Conservation (phyloP, 2,888 invertebrate genomes). For the Sepiola atlantica region DNA sequence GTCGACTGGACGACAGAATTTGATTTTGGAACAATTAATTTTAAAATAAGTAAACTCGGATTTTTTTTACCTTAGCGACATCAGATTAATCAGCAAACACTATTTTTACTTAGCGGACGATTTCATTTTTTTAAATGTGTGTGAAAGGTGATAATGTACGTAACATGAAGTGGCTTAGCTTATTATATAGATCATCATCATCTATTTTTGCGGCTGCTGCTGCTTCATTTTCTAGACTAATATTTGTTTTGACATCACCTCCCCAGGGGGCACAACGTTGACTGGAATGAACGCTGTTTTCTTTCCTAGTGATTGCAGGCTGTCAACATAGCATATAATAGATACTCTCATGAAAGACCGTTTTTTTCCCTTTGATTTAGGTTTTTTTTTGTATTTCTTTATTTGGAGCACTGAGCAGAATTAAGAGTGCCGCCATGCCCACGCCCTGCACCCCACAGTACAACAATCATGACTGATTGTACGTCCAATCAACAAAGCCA, state of each 20-base stretch:
- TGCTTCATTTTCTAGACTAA: neutral
- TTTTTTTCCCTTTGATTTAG: neutral
- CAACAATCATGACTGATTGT: neutral
- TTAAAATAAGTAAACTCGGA: too few relatives aligned
- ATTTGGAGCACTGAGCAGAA: neutral
- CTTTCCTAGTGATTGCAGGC: slow-evolving; percentile 18
- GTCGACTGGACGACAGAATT: too few relatives aligned
- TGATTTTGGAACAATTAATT: too few relatives aligned
- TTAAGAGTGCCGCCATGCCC: neutral
- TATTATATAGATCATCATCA: too few relatives aligned
- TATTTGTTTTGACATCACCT: neutral
- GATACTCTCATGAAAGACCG: neutral
- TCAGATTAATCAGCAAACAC: too few relatives aligned
- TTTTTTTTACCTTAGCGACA: too few relatives aligned
- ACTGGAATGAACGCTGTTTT: neutral
- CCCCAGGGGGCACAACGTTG: slow-evolving; percentile 20
- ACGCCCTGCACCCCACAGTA: neutral
- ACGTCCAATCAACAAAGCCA: neutral
- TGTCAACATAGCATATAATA: neutral
- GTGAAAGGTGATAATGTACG: too few relatives aligned
- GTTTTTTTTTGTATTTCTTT: too few relatives aligned
- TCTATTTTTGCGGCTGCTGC: too few relatives aligned
- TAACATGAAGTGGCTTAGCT: too few relatives aligned
- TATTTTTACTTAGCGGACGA: too few relatives aligned
- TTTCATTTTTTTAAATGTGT: too few relatives aligned